These are phyloP conservation scores for Noctua comes DNA, from an alignment of 2,888 invertebrate genomes.

Conservation along the genomic window DNA sequence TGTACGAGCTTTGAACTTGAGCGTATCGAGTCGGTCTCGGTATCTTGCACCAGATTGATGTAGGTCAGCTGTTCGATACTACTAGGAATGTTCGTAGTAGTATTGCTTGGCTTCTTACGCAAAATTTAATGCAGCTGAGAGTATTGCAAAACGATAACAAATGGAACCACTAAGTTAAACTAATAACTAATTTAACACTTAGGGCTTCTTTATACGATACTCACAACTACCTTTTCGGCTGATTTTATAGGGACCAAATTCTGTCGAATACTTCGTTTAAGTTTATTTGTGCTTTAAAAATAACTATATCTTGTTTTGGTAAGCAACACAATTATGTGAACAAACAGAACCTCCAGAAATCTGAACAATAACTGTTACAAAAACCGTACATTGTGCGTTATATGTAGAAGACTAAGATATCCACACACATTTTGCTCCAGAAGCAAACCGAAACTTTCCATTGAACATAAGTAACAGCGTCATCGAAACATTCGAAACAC, in stretches of 20 bases:
- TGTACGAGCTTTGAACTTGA: constrained; percentile 26
- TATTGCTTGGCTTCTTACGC: neutral
- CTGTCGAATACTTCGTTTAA: neutral
- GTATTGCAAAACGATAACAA: neutral
- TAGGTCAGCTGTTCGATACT: constrained; percentile 35
- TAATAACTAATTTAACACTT: neutral
- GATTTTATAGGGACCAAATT: neutral
- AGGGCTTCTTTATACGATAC: neutral
- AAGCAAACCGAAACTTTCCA: constrained; percentile 12
- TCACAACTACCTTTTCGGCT: neutral
- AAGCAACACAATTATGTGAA: neutral
- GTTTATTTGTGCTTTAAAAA: neutral
- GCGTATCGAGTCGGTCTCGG: neutral
- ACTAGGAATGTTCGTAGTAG: neutral
- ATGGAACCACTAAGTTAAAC: neutral
- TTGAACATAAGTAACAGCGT: constrained; percentile 5
- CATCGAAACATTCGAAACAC: constrained; percentile 34
- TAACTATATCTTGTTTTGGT: neutral
- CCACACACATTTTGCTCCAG: neutral
- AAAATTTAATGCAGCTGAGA: constrained; percentile 4
- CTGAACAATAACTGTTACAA: neutral
- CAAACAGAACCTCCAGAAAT: neutral
- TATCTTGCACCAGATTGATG: constrained; percentile 3
- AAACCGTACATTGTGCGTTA: neutral
- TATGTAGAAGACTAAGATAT: neutral